phyloP scores from a whole-genome alignment of 2,797 vertebrate genomes.

The Melopsittacus undulatus region DNA sequence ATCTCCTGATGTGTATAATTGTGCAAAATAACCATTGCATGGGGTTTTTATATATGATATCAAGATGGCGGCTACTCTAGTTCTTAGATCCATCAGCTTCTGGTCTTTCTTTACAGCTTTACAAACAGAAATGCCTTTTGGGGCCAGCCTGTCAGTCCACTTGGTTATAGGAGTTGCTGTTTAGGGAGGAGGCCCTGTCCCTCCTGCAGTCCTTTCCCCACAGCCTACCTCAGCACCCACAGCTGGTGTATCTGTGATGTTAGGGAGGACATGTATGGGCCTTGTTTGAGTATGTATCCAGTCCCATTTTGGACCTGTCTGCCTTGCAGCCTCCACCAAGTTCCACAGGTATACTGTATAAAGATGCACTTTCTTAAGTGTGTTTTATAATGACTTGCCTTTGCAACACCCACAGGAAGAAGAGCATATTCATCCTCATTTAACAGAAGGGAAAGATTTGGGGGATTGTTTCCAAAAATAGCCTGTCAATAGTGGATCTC shows the following conservation, averaged over 20 bases:
- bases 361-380: neutral
- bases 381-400: neutral
- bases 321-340: neutral
- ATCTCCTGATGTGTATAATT: neutral
- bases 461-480: neutral
- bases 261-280: neutral
- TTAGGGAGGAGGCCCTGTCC: neutral
- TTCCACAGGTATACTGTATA: neutral
- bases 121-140: neutral
- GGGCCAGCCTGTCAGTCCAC: neutral
- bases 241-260: neutral
- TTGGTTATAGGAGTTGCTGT: neutral
- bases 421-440: neutral
- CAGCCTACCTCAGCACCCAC: neutral
- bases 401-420: neutral
- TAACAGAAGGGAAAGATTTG: neutral
- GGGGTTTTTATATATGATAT: neutral
- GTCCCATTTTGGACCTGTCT: neutral
- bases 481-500: neutral
- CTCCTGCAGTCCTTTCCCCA: neutral
- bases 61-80: neutral
- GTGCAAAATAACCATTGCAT: neutral
- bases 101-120: neutral
- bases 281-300: neutral
- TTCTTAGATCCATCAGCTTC: neutral